Base-by-base conservation (phyloP, 1,140 invertebrate genomes). In the Leptinotarsa undecemlineata region DNA sequence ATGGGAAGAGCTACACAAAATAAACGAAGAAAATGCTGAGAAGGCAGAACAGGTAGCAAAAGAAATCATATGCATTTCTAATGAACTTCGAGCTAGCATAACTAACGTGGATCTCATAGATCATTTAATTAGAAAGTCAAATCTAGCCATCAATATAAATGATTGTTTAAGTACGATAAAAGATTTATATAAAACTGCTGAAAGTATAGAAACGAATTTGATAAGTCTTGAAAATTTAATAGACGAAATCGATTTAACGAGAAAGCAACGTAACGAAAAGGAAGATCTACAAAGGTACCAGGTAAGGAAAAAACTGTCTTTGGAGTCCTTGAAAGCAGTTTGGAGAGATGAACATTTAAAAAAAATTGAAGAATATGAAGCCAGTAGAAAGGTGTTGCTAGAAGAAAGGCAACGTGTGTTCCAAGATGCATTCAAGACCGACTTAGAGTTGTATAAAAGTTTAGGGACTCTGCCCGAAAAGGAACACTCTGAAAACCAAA, bases 351-450 rank as follows among this genome's bases (percentile, higher is more conserved):
- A 91, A 51, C 90, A 92, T 84, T 85, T 87, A 6, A 83, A 88
- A 61, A 88, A 87, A 81, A 85, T 91, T 4, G 81, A 86, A 42
- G 85, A 88, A 68, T 83, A 87, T 78, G 91, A 92, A 80, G 79
- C 86, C 26, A 87, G 85, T 23, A 88, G 89, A 73, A 87, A 89
- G 73, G 83, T 86, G 74, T 83, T 86, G 42, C 81, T 92, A 63
- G 88, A 89, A 79, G 91, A 92, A 81, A 85, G 91, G 74, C 90
- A 91, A 80, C 87, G 89, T 82, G 90, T 89, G 1, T 92, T 92
- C 82, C 88, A 90, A 74, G 88, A 91, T 82, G 90, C 88, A n/a
- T 93, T 92, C 83, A 88, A 90, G 83, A 87, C 89, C 80, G 91
- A 93, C 82, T 75, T 92, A 60, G 85, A 90, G 71, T 87, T 88